Evolutionary conservation across 2,113 vertebrate species (phyloP).

Genomic region (Myanophis thanlyinensis): DNA sequence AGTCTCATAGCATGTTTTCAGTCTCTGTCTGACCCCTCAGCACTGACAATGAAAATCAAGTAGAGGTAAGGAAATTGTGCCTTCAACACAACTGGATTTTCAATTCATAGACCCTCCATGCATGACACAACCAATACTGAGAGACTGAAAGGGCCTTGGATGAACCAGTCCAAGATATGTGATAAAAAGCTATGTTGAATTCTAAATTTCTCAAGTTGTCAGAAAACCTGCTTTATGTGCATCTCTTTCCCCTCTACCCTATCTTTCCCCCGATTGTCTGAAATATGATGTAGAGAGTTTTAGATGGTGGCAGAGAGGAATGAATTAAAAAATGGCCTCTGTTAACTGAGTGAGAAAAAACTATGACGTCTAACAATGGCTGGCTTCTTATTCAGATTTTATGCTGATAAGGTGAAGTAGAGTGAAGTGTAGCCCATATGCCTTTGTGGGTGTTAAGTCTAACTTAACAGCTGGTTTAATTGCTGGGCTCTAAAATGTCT

Average conservation of each 20-base stretch:
- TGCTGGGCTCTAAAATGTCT: neutral
- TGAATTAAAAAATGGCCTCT: neutral
- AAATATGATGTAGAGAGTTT: neutral
- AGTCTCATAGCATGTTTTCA: conserved; percentile 14
- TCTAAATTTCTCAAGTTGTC: neutral
- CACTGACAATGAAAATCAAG: conserved; percentile 27
- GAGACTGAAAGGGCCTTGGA: neutral
- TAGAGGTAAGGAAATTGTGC: conserved; percentile 10
- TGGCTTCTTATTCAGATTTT: neutral
- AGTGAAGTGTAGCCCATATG: neutral
- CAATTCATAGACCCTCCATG: conserved; percentile 31
- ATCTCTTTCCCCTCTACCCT: neutral
- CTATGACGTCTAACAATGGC: neutral
- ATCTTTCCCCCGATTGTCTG: neutral
- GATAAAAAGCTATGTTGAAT: conserved; percentile 3
- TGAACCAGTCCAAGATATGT: conserved; percentile 10
- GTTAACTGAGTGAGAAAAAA: neutral
- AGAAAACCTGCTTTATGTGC: neutral
- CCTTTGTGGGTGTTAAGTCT: neutral
- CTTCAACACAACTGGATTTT: neutral
- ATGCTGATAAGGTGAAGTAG: neutral
- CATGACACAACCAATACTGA: conserved; percentile 1
- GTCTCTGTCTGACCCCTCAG: conserved; percentile 8
- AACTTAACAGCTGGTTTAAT: neutral
- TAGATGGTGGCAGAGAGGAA: neutral